Evolutionary conservation across 2,888 invertebrate species (phyloP).

Genomic region (Neoscelio sp.): DNA sequence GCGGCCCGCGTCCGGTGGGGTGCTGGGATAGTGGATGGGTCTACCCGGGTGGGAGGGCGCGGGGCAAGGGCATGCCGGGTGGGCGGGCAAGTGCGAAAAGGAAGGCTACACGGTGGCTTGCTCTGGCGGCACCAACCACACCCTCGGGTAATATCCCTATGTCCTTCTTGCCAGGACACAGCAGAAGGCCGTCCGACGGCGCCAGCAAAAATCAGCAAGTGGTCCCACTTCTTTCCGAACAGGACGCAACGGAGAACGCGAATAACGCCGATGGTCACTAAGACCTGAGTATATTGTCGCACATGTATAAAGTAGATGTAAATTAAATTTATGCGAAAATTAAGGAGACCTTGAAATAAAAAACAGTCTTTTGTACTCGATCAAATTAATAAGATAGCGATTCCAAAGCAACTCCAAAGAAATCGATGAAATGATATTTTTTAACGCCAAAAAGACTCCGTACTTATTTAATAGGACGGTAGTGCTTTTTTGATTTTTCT

Average conservation of each 20-base stretch:
- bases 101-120: slow-evolving; percentile 85
- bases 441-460: too few relatives aligned
- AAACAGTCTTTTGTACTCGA: slow-evolving; percentile 29
- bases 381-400: not conserved
- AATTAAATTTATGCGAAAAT: slow-evolving; percentile 34
- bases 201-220: slow-evolving; percentile 78
- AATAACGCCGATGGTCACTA: slow-evolving; percentile 63
- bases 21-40: slow-evolving; percentile 78
- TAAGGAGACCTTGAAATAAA: slow-evolving; percentile 50
- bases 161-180: slow-evolving; percentile 85
- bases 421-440: too few relatives aligned
- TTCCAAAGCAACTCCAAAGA: too few relatives aligned
- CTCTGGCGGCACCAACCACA: slow-evolving; percentile 90
- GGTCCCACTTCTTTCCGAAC: slow-evolving; percentile 80
- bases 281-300: slow-evolving; percentile 37
- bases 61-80: slow-evolving; percentile 68
- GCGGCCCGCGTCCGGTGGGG: slow-evolving; percentile 73
- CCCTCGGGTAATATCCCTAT: slow-evolving; percentile 89
- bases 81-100: slow-evolving; percentile 40
- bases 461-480: too few relatives aligned
- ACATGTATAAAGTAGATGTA: slow-evolving; percentile 60
- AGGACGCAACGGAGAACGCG: slow-evolving; percentile 77
- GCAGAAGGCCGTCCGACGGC: slow-evolving; percentile 77
- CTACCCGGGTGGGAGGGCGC: slow-evolving; percentile 81
- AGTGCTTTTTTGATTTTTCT: too few relatives aligned